phyloP scores from a whole-genome alignment of 92 coral and sea anemone genomes.

The Micromussa lordhowensis region DNA sequence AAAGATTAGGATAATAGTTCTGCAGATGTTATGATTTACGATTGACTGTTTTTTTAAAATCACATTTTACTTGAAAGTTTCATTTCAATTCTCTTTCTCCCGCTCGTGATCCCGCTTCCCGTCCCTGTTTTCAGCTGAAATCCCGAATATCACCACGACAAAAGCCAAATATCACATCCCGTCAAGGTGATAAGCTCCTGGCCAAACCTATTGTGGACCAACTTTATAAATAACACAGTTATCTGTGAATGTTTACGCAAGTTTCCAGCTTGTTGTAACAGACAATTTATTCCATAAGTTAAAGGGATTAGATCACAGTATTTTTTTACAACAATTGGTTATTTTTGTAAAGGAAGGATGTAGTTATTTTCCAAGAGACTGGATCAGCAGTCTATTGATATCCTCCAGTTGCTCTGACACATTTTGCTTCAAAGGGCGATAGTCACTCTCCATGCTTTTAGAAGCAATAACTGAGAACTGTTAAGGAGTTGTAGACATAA shows the following conservation, averaged over 20 bases:
- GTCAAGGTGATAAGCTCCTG: too few relatives aligned
- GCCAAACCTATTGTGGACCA: too few relatives aligned
- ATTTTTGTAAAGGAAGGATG: not conserved
- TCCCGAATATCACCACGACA: too few relatives aligned
- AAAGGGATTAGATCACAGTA: not conserved
- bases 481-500: conserved; percentile 19
- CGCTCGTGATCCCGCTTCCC: too few relatives aligned
- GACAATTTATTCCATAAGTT: not conserved
- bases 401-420: conserved; percentile 89
- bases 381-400: conserved; percentile 83
- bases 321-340: not conserved
- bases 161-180: too few relatives aligned
- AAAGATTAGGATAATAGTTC: too few relatives aligned
- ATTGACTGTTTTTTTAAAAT: too few relatives aligned
- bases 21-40: too few relatives aligned
- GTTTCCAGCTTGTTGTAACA: not conserved
- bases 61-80: too few relatives aligned
- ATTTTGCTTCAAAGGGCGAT: conserved; percentile 85
- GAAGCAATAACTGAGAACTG: conserved; percentile 80
- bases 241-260: not conserved
- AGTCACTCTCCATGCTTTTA: conserved; percentile 96
- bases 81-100: too few relatives aligned
- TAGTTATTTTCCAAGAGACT: conserved; percentile 76
- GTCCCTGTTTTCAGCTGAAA: too few relatives aligned
- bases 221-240: not conserved